Evolutionary conservation across 2,113 vertebrate genomes (phyloP), one percentile per base, ranked within the genome.

Genomic region (Rattus rattus): DNA sequence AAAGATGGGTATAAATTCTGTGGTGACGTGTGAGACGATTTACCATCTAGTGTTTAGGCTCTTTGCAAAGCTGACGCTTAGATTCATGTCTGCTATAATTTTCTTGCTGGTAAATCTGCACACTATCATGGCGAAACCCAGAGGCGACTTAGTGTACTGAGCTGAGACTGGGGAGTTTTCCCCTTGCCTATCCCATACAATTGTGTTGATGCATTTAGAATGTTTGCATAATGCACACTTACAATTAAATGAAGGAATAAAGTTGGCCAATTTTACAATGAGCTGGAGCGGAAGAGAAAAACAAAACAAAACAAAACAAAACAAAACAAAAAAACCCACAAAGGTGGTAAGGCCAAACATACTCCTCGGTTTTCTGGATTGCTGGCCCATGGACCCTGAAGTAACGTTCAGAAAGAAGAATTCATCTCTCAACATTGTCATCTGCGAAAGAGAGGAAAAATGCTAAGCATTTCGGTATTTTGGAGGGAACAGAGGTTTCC

Each of bases 401-500:
- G 52, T 59, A 43, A 69, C 81, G 49, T 52, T 39, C 30, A 43
- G 39, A 63, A 77, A 54, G 52, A 90, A 84, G 79, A 89, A 70
- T 61, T 75, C 67, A 12, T 79, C 77, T 83, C 76, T 63, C 79
- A 59, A 7, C 6, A 2, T 39, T 36, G 14, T 59, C 93, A 49
- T 56, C 54, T 9, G 2, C 17, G 70, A 26, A 61, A 91, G 61
- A 75, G 91, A 94, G 61, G 56, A 87, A 59, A 90, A 89, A 75
- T 7, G 49, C 88, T 67, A 30, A 33, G 11, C 24, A 80, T 89
- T 93, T 65, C 69, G 20, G 11, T 28, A 80, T 89, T 93, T 65
- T 65, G 24, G 92, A 95, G 59, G 56, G 12, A 72, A 86, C 47
- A 24, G 90, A 47, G 5, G 24, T 95, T 97, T 97, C 72, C 70